phyloP scores from a whole-genome alignment of 2,113 vertebrate species.

The Porphyrio hochstetteri region DNA sequence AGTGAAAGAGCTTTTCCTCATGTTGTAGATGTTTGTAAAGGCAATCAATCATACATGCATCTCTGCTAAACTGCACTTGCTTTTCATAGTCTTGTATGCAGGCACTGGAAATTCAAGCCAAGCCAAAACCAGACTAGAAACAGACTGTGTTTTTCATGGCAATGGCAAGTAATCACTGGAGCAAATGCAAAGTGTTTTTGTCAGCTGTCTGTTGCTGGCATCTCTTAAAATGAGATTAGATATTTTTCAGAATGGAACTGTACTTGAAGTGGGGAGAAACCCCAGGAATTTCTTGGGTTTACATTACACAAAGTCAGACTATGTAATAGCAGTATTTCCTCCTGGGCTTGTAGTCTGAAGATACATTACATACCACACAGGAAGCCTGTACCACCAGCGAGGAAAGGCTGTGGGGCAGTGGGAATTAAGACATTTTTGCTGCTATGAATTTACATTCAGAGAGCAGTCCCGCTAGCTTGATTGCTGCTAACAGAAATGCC shows the following conservation, averaged over 20 bases:
- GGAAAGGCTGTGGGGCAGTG: background rate
- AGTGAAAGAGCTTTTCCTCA: background rate
- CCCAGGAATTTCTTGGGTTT: background rate
- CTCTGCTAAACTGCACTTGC: background rate
- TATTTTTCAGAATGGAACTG: background rate
- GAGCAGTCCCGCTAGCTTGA: background rate
- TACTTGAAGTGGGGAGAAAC: background rate
- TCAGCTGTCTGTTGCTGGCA: background rate
- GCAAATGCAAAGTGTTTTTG: background rate
- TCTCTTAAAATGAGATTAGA: background rate
- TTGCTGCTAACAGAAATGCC: background rate
- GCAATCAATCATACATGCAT: background rate
- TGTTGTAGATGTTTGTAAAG: background rate
- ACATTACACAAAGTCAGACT: background rate
- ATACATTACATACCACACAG: accelerated
- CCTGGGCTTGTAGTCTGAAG: background rate
- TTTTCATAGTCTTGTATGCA: background rate
- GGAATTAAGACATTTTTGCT: background rate
- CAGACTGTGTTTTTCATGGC: background rate
- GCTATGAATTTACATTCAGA: background rate
- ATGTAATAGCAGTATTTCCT: background rate
- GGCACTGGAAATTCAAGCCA: background rate
- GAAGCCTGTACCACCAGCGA: background rate
- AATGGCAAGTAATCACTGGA: background rate
- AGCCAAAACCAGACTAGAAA: background rate